Base-by-base conservation (phyloP, 2,797 vertebrate species). In the Pangasius macronema region DNA sequence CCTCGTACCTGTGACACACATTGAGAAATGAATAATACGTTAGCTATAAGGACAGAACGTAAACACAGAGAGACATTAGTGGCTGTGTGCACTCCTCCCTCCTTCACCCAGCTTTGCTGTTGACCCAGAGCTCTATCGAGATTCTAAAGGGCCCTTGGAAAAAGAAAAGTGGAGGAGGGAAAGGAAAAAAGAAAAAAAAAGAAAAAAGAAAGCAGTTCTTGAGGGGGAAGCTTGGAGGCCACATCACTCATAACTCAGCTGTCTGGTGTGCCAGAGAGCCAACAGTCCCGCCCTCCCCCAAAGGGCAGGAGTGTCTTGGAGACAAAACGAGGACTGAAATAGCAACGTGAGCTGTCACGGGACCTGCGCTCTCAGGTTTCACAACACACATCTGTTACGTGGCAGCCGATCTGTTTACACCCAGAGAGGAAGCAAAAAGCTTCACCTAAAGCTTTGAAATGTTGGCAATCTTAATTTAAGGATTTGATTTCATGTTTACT, bases 321-420 rank as follows among this genome's bases (percentile, higher is more conserved):
- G 94, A 96, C 95, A 94, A 94, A 95, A 83, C 95, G 91, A 93
- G 92, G 95, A 91, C 73, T 90, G 92, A 91, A 93, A 93, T 92
- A 89, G 94, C 92, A 95, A 96, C 86, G 95, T 91, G 30, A 93
- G 90, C 85, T 65, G 89, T 98, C 97, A 98, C 97, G 94, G 97
- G 97, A 93, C 57, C 87, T 16, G 0, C n/a, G 30, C 92, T 91
- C 95, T 98, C 97, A 7, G 93, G 95, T 99, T 98, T 98, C 98
- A 98, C 97, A 99, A 99, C 97, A 99, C 97, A 97, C 97, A 97
- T 96, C 96, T 95, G 96, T 94, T 95, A 96, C 95, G 90, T 92
- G 95, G 94, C 93, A 82, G 91, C 89, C 90, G 92, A 90, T 92
- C 92, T 80, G 85, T 84, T 86, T 84, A 84, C 70, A 87, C 59